Evolutionary conservation across 2,797 vertebrate species (phyloP).

Genomic region (Trachurus trachurus): DNA sequence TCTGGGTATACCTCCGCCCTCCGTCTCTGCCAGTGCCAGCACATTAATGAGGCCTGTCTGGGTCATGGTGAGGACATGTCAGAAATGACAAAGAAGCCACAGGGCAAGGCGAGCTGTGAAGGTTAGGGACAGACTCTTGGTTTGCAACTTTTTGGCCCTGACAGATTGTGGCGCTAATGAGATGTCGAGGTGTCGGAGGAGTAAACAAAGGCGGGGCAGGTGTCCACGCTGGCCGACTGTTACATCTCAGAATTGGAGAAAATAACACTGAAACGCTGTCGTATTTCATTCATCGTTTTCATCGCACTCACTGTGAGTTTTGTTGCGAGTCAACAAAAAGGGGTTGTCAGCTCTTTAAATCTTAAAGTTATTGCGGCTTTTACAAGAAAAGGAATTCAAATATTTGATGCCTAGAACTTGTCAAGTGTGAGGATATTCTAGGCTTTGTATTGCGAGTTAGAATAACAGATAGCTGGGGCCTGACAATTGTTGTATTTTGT

Average conservation of each 20-base stretch:
- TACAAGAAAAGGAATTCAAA: not conserved
- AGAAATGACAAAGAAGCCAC: constrained; percentile 65
- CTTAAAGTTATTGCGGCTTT: not conserved
- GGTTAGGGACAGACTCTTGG: constrained; percentile 44
- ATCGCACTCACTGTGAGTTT: not conserved
- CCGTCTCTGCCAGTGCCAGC: constrained; percentile 38
- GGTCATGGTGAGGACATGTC: constrained; percentile 62
- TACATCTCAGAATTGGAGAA: constrained; percentile 9
- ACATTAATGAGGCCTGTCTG: constrained; percentile 76
- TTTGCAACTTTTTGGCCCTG: constrained; percentile 44
- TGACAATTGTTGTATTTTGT: not conserved
- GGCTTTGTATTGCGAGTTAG: not conserved
- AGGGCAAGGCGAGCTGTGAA: constrained; percentile 50
- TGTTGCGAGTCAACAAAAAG: not conserved
- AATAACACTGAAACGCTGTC: constrained; percentile 2
- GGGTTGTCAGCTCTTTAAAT: not conserved
- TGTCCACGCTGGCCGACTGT: constrained; percentile 27
- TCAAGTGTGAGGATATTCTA: not conserved
- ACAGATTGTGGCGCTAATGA: constrained; percentile 70
- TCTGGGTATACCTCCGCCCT: constrained; percentile 31
- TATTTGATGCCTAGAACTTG: not conserved
- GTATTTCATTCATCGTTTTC: not conserved
- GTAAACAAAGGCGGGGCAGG: constrained; percentile 37
- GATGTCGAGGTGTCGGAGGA: constrained; percentile 40
- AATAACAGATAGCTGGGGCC: not conserved